Evolutionary conservation across 2,888 invertebrate genomes (phyloP).

Genomic region (Oligia strigilis): DNA sequence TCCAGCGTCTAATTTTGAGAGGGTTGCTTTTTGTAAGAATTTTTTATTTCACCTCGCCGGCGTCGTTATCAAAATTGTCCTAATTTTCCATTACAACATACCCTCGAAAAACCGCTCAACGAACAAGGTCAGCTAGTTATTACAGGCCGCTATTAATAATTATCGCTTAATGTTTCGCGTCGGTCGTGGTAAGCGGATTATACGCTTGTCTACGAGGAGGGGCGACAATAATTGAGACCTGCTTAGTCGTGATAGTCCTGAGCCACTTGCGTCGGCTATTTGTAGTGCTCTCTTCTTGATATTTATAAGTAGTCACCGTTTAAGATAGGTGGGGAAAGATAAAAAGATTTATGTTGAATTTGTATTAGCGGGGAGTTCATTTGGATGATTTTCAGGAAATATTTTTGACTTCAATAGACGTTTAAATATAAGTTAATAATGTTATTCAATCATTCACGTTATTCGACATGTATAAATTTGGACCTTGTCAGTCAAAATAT

Average conservation of each 20-base stretch:
- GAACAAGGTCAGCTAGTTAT: conserved; percentile 62
- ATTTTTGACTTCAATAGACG: not conserved
- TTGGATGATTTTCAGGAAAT: not conserved
- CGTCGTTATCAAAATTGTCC: not conserved
- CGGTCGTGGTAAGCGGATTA: conserved; percentile 74
- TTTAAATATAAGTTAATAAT: not conserved
- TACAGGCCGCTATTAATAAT: conserved; percentile 69
- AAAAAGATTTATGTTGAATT: conserved; percentile 40
- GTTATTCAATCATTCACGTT: no score
- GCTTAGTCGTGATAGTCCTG: conserved; percentile 63
- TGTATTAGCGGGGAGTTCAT: not conserved
- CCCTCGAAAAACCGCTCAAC: conserved; percentile 38
- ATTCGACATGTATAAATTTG: no score
- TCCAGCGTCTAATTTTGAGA: not conserved
- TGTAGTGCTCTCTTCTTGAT: conserved; percentile 46
- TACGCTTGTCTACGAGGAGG: conserved; percentile 65
- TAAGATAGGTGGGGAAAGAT: conserved; percentile 45
- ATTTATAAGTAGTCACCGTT: conserved; percentile 59
- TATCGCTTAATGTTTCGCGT: conserved; percentile 70
- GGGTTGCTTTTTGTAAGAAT: not conserved
- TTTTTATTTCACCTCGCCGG: not conserved
- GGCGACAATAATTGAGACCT: conserved; percentile 70
- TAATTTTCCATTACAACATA: conserved; percentile 17
- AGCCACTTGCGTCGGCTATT: conserved; percentile 58
- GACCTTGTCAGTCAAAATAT: no score